Percentiles rank a stretch among this genome's conserved stretches.
Conservation (phyloP, 2,888 invertebrate genomes). For the Chouioia cunea region DNA sequence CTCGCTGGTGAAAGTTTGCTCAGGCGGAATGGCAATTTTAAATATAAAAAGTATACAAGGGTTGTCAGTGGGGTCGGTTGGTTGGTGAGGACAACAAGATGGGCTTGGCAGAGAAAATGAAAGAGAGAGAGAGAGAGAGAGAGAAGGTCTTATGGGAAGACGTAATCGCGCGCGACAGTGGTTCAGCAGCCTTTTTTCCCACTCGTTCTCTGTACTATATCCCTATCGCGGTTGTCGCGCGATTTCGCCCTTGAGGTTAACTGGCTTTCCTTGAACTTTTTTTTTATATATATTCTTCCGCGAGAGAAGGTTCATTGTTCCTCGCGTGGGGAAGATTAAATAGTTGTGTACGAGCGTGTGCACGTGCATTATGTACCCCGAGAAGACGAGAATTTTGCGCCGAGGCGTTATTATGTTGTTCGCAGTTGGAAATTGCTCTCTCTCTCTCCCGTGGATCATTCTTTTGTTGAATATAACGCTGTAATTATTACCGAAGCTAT, state of each 20-base stretch:
- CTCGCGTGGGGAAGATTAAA: conserved; percentile 38
- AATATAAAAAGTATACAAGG: conserved; percentile 40
- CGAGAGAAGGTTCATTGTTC: conserved; percentile 37
- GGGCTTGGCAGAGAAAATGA: too few relatives aligned
- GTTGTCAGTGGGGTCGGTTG: too few relatives aligned
- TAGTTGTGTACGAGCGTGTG: conserved; percentile 35
- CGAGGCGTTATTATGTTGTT: conserved; percentile 34
- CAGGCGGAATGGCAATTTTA: conserved; percentile 45
- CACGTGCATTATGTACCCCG: neutral
- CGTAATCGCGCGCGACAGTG: too few relatives aligned
- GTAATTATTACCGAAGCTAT: conserved; percentile 23
- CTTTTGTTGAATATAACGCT: conserved; percentile 22
- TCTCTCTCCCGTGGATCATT: conserved; percentile 16
- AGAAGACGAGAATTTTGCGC: too few relatives aligned
- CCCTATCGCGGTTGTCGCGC: too few relatives aligned
- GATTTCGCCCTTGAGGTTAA: conserved; percentile 56
- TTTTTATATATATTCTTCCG: conserved; percentile 31
- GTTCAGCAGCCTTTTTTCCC: too few relatives aligned
- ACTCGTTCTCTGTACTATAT: too few relatives aligned
- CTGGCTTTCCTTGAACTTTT: conserved; percentile 63
- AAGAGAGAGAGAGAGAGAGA: too few relatives aligned
- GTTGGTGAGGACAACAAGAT: too few relatives aligned
- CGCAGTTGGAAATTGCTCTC: conserved; percentile 29
- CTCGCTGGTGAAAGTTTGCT: too few relatives aligned
- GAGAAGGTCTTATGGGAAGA: too few relatives aligned